Percentiles rank a stretch among this genome's conserved stretches.
phyloP scores from a whole-genome alignment of 2,113 vertebrate genomes.

The Mobula birostris region DNA sequence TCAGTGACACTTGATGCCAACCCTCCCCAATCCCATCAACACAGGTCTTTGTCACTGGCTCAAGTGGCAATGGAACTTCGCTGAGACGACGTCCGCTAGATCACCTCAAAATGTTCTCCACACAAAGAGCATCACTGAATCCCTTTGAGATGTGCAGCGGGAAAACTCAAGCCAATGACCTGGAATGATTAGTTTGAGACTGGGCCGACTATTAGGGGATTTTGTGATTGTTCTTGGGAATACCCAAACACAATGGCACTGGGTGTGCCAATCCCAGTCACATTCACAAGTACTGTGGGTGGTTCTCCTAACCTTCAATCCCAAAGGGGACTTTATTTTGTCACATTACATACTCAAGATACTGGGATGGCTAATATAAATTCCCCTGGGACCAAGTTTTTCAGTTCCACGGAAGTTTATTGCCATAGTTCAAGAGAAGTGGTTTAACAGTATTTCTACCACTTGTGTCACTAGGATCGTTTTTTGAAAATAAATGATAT shows the following conservation, averaged over 20 bases:
- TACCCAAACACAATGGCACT: neutral
- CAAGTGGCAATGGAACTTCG: neutral
- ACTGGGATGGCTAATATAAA: neutral
- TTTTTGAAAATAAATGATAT: slow-evolving; percentile 10
- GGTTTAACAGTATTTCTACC: neutral
- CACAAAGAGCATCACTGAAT: neutral
- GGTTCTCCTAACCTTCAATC: neutral
- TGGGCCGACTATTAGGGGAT: neutral
- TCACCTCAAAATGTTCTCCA: neutral
- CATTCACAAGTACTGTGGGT: neutral
- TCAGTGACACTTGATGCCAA: neutral
- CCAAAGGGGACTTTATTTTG: neutral
- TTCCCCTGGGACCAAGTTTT: neutral
- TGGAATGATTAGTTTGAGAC: neutral
- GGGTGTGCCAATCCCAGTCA: neutral
- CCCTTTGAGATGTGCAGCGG: neutral
- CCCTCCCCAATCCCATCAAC: neutral
- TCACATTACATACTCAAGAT: neutral
- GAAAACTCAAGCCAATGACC: neutral
- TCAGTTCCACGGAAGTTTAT: neutral
- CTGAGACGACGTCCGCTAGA: neutral
- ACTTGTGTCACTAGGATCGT: neutral
- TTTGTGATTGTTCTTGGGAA: neutral
- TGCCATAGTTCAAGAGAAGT: neutral
- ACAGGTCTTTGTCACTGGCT: slow-evolving; percentile 5